phyloP scores from a whole-genome alignment of 2,113 vertebrate species.

The Okapia johnstoni region DNA sequence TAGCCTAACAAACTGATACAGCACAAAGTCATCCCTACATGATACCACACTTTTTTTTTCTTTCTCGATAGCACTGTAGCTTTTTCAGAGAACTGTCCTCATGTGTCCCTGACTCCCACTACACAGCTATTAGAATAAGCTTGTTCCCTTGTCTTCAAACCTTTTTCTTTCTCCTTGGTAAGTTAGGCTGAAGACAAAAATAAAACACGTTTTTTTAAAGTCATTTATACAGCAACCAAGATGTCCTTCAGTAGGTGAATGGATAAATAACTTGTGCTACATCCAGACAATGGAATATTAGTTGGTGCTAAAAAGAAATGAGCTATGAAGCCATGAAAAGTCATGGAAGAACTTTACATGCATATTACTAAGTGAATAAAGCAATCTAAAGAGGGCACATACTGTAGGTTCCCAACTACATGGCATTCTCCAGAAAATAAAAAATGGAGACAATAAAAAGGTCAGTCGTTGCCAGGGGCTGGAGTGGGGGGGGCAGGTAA shows the following conservation, averaged over 20 bases:
- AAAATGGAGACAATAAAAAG: background rate
- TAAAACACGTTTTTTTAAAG: background rate
- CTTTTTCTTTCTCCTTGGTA: background rate
- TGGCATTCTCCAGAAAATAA: background rate
- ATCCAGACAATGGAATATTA: background rate
- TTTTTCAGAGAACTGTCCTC: background rate
- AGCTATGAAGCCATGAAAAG: background rate
- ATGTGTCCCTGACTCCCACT: accelerated
- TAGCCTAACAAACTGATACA: background rate
- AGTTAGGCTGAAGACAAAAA: background rate
- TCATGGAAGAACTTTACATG: background rate
- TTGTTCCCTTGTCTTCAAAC: background rate
- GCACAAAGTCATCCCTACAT: background rate
- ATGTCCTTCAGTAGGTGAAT: background rate
- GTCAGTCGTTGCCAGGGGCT: background rate
- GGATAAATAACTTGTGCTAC: background rate
- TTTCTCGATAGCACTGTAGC: background rate
- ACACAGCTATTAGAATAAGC: background rate
- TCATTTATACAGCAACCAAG: background rate
- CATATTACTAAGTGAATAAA: background rate
- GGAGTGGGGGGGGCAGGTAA: background rate
- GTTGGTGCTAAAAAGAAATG: background rate
- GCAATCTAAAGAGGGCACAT: background rate
- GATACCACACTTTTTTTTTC: background rate
- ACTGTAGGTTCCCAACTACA: background rate